Conservation (phyloP, 1,140 invertebrate species). For the Planococcus citri region DNA sequence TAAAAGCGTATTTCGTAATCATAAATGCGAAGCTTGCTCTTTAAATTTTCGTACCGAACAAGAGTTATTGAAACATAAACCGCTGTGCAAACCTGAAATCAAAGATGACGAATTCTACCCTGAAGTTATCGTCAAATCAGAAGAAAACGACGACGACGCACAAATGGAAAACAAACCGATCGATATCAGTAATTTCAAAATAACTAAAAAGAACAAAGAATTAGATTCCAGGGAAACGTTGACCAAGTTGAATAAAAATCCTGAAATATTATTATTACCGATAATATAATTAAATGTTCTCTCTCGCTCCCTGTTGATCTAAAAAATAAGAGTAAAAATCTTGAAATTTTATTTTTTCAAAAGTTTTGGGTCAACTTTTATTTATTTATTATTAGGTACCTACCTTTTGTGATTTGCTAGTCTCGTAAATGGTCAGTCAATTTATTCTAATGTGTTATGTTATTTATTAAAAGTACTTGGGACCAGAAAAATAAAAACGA, state of each 20-base stretch:
- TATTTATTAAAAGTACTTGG: no score
- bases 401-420: no score
- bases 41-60: not conserved
- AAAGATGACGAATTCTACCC: slow-evolving; percentile 6
- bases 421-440: no score
- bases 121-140: not conserved
- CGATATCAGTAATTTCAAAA: not conserved
- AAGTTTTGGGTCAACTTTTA: no score
- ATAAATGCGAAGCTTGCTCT: slow-evolving; percentile 9
- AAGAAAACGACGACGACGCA: not conserved
- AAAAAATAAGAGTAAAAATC: no score
- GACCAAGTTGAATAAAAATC: slow-evolving; percentile 6
- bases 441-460: no score
- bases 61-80: not conserved
- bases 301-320: no score
- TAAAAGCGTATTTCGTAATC: slow-evolving; percentile 15
- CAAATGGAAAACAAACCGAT: not conserved
- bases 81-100: not conserved
- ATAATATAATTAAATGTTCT: not conserved
- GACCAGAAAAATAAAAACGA: no score
- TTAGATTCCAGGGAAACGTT: not conserved
- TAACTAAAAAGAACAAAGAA: not conserved
- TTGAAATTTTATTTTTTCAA: no score
- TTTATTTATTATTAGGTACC: no score
- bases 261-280: slow-evolving; percentile 1